These are phyloP conservation scores for Latrodectus geometricus DNA, from an alignment of 1,140 invertebrate species.

Conservation along the genomic window DNA sequence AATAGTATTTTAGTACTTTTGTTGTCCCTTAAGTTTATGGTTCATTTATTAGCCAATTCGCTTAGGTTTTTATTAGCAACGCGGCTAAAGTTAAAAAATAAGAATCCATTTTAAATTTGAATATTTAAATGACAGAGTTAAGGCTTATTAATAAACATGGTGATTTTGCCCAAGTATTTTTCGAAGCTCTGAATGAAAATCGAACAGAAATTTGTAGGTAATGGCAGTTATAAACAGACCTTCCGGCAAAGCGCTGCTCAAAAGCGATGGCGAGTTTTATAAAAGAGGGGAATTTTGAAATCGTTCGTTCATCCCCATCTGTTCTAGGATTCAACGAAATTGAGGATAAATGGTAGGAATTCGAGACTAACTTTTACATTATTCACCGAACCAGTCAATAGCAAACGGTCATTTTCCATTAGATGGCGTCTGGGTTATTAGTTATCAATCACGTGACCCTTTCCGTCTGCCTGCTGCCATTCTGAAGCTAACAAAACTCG, in stretches of 20 bases:
- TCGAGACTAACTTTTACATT: conserved; percentile 42
- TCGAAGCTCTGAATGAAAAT: no score
- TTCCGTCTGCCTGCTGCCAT: conserved; percentile 43
- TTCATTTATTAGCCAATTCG: no score
- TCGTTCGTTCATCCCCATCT: conserved; percentile 53
- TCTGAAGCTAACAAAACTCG: background rate
- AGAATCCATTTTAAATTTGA: no score
- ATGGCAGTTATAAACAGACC: no score
- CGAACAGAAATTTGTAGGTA: no score
- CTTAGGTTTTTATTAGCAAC: no score
- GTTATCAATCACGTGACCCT: conserved; percentile 61
- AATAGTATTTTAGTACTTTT: no score
- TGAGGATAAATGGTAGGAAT: conserved; percentile 37
- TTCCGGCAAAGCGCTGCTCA: background rate
- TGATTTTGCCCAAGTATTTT: no score
- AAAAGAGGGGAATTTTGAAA: conserved; percentile 15
- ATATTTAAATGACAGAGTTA: no score
- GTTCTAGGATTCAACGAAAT: conserved; percentile 18
- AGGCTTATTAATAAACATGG: no score
- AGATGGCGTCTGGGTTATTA: conserved; percentile 58
- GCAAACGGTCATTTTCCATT: conserved; percentile 59
- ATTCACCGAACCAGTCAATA: conserved; percentile 55
- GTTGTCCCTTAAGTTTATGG: no score
- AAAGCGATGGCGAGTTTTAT: background rate
- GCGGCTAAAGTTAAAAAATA: no score